phyloP scores from a whole-genome alignment of 2,888 invertebrate species.

The Hypsopygia costalis region DNA sequence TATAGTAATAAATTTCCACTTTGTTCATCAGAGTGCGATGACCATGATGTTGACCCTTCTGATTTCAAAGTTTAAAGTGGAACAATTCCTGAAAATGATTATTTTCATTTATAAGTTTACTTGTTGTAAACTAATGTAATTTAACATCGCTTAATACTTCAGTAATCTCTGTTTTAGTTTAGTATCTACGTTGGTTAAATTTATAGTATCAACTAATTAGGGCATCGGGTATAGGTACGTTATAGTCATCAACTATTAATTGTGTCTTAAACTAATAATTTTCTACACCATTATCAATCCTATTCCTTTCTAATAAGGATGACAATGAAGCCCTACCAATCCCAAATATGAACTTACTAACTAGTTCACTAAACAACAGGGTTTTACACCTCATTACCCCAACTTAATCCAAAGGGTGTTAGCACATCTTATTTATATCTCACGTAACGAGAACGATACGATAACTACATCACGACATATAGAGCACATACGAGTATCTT shows the following conservation, averaged over 20 bases:
- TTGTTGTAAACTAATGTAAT: no score
- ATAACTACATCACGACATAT: slow-evolving; percentile 6
- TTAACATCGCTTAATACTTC: no score
- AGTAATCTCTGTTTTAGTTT: no score
- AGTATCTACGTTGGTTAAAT: not conserved
- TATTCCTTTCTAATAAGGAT: slow-evolving; percentile 4
- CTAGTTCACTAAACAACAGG: slow-evolving; percentile 60
- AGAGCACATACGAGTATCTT: no score
- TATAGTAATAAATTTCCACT: no score
- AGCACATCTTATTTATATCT: slow-evolving; percentile 21
- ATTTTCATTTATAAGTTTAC: no score
- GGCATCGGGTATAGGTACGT: not conserved
- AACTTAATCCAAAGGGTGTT: slow-evolving; percentile 44
- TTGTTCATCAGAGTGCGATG: no score
- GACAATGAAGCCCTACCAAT: slow-evolving; percentile 11
- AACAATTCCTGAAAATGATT: no score
- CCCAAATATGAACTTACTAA: slow-evolving; percentile 39
- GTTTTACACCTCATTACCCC: slow-evolving; percentile 62
- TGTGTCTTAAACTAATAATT: slow-evolving; percentile 1
- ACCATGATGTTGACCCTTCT: no score
- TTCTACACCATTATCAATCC: slow-evolving; percentile 6
- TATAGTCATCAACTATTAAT: slow-evolving; percentile 7
- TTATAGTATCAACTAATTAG: not conserved
- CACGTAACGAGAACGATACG: slow-evolving; percentile 32
- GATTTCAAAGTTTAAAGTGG: no score